Evolutionary conservation across 2,888 invertebrate species (phyloP), one percentile per base, ranked within the genome.

Genomic region (Cryptocheilus praepositus): DNA sequence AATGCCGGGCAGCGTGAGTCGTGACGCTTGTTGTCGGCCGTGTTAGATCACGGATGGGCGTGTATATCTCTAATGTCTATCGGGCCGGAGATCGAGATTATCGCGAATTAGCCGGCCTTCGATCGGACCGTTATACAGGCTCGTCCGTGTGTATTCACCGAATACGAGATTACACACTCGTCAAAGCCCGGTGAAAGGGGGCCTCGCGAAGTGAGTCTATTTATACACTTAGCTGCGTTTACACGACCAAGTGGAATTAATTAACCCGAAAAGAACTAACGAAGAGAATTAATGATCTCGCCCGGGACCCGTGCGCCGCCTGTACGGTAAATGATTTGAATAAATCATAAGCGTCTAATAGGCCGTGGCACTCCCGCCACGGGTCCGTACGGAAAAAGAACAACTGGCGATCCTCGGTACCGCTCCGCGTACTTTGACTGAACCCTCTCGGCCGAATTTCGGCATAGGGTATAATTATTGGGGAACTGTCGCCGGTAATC

Each of bases 111-210:
- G 61, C 44, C 57, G 66, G 64, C 66, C 65, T 66, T 66, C 60
- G 66, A 75, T 74, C 68, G 68, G 49, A 71, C 75, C 75, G 68
- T 74, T 74, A 36, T 36, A 36, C 36, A 11, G 36, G 11, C 36
- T 36, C 11, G 11, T 36, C 36, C 11, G 36, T 36, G 36, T 11
- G 8, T 36, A 36, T 36, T 36, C 36, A 36, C 36, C 36, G 36
- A 36, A 36, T 36, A 7, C 36, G 36, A 36, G 36, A 36, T 36
- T 36, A 68, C 61, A 57, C 54, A 63, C 55, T 76, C 61, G 69
- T 72, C 71, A 71, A 61, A 56, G 51, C 64, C 28, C 45, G 76
- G 67, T 58, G 69, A 69, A 64, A 69, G 67, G 68, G 58, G 49
- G 45, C 59, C 28, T 51, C 43, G 46, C 49, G 59, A 57, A 68